Conservation (phyloP, 1,140 invertebrate genomes). For the Temnothorax nylanderi region DNA sequence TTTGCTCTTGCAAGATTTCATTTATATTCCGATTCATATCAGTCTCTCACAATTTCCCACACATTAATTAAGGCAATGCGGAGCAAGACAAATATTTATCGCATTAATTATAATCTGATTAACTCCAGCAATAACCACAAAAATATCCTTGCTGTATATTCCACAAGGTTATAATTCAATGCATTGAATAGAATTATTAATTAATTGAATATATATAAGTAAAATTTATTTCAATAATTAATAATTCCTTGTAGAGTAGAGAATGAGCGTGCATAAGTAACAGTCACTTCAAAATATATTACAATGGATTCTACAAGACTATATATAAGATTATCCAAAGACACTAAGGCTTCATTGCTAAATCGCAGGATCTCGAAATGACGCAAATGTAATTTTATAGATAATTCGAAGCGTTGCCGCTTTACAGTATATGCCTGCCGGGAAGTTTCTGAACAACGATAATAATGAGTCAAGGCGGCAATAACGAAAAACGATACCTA, state of each 20-base stretch:
- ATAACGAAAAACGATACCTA: conserved; percentile 69
- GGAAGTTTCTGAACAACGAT: conserved; percentile 58
- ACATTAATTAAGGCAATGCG: conserved; percentile 9
- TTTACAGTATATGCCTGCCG: conserved; percentile 45
- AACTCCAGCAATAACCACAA: conserved; percentile 8
- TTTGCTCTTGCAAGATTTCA: conserved; percentile 26
- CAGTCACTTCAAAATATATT: conserved; percentile 1
- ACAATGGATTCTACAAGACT: not conserved
- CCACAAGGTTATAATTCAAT: not conserved
- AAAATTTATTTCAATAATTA: conserved; percentile 2
- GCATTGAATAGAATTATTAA: conserved; percentile 14
- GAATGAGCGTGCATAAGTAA: not conserved
- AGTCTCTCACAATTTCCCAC: not conserved
- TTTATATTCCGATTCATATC: conserved; percentile 31
- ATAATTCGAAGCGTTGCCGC: conserved; percentile 59
- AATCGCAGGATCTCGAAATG: conserved; percentile 60
- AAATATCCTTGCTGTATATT: not conserved
- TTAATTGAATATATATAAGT: conserved; percentile 12
- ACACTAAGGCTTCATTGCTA: not conserved
- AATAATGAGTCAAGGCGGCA: conserved; percentile 62
- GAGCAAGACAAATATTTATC: conserved; percentile 43
- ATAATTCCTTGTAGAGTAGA: not conserved
- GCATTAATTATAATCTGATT: conserved; percentile 39
- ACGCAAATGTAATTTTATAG: conserved; percentile 66
- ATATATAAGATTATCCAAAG: conserved; percentile 3